Evolutionary conservation across 2,888 invertebrate species (phyloP), one percentile per base, ranked within the genome.

Genomic region (Himalopsyche japonica): DNA sequence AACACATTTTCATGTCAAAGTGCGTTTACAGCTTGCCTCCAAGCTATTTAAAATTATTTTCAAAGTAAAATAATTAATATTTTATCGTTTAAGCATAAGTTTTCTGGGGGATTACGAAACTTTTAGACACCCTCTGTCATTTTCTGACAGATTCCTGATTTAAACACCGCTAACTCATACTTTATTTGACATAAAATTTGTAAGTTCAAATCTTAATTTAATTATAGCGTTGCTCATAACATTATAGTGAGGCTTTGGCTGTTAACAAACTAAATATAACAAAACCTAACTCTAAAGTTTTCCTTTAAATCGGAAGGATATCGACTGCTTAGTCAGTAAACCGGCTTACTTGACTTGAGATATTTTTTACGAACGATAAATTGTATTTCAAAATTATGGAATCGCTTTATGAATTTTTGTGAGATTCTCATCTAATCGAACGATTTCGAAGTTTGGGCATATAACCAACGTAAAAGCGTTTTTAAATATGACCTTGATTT

Each of bases 111-210:
- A 82, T 85, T 82, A 85, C 32, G 64, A 85, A 85, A 85, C 77
- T 85, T 82, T 82, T 76, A 57, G 84, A 80, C 79, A 43, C 76
- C 80, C 76, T 80, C 82, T 85, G 84, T 82, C 84, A 85, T 77
- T 77, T 85, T 80, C 76, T 85, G 84, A 85, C 84, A 85, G 82
- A 82, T 57, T 82, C 80, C 79, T 79, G 76, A 85, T 82, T 84
- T 79, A 57, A 57, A 20, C 57, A 24, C 6, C 20, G 20, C 57
- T 57, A 57, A 57, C 57, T 57, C 24, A 57, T 20, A 57, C 57
- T 57, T 57, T 57, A 57, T 57, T 57, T 24, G 57, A 57, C 57
- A 57, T n/a, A 57, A 57, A 57, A 20, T 20, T 20, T 24, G 2
- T 24, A 5, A 57, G 24, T 57, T 57, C 57, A 57, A 24, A 57